These are phyloP conservation scores for Drosophila mojavensis DNA, from an alignment of 1,140 invertebrate genomes.

Conservation along the genomic window DNA sequence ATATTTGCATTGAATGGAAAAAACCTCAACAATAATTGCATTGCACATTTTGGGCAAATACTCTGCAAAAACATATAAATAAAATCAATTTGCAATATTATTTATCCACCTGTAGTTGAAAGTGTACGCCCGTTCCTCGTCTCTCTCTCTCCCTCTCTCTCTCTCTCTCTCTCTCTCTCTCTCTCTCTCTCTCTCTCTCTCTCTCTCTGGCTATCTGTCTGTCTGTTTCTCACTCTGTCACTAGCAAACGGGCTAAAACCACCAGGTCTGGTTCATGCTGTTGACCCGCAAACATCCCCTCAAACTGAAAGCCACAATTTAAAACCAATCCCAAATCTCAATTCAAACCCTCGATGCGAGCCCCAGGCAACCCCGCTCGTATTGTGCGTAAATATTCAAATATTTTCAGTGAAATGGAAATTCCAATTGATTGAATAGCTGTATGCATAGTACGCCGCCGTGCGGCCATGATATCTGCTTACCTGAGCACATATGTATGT, in stretches of 20 bases:
- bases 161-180: background rate
- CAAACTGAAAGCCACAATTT: background rate
- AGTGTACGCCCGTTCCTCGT: too few relatives aligned
- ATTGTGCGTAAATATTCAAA: constrained; percentile 72
- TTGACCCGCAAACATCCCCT: constrained; percentile 7
- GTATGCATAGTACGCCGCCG: background rate
- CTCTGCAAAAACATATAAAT: constrained; percentile 41
- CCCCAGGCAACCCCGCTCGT: constrained; percentile 6
- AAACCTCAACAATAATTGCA: constrained; percentile 66
- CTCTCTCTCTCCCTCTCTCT: background rate
- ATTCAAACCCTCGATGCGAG: background rate
- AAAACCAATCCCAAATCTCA: background rate
- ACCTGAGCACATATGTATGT: constrained; percentile 14
- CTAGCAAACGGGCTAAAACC: constrained; percentile 18
- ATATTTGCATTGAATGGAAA: constrained; percentile 42
- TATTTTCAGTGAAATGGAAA: constrained; percentile 79
- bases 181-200: background rate
- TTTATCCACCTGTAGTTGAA: constrained; percentile 27
- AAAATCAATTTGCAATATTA: constrained; percentile 73
- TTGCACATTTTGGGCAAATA: constrained; percentile 60
- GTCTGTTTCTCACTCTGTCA: constrained; percentile 1
- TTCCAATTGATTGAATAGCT: constrained; percentile 75
- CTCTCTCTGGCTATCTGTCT: background rate
- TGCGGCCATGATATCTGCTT: constrained; percentile 13
- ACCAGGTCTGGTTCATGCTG: constrained; percentile 12